Base-by-base conservation (phyloP, 1,140 invertebrate genomes). In the Zelostemma sp. region DNA sequence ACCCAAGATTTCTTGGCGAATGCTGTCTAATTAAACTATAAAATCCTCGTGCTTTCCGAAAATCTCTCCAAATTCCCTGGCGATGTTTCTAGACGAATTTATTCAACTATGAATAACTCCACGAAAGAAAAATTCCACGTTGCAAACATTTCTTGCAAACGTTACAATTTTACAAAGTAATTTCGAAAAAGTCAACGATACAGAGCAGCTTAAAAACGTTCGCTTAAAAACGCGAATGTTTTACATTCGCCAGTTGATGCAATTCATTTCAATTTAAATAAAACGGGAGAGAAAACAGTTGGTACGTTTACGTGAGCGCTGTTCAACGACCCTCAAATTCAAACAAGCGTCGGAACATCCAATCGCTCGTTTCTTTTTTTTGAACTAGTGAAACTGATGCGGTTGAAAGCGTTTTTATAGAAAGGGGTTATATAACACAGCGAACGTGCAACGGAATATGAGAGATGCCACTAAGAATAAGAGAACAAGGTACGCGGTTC, bases 361-460 rank as follows among this genome's bases (percentile, higher is more conserved):
- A 9, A 35, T 35, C 33, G 11, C 33, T 35, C 33, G 33, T 11
- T 35, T 35, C 8, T 28, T 28, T 28, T 4, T 28, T n/a, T n/a
- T n/a, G n/a, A n/a, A n/a, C n/a, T n/a, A n/a, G n/a, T n/a, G n/a
- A n/a, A n/a, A n/a, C n/a, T n/a, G n/a, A n/a, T n/a, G n/a, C n/a
- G n/a, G n/a, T n/a, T n/a, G n/a, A n/a, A n/a, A n/a, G n/a, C n/a
- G n/a, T n/a, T n/a, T n/a, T n/a, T n/a, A n/a, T n/a, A n/a, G n/a
- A n/a, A n/a, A 51, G 31, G 54, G 60, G 33, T 41, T 19, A n/a
- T 54, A 48, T 54, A 53, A 55, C 15, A 25, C 33, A 16, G 25
- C 28, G 63, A 67, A 35, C 61, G 49, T 64, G 53, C 64, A 49
- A 16, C n/a, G 55, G 58, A 73, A 68, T 73, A 73, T 60, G 53